Evolutionary conservation across 2,888 invertebrate genomes (phyloP), one percentile per base, ranked within the genome.

Genomic region (Lottia scabra): DNA sequence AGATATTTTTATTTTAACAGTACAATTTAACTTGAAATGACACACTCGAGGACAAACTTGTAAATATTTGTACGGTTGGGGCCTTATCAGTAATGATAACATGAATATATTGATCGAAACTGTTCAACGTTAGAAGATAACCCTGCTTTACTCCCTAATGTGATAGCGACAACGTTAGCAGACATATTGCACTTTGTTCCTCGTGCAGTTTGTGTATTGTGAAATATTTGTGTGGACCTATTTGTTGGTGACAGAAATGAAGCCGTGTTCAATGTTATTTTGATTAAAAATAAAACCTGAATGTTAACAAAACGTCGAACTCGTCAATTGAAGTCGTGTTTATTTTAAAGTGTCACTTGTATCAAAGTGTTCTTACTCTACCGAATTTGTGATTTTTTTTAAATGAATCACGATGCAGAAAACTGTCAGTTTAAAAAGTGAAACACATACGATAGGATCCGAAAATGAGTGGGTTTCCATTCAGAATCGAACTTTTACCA

Each of bases 401-500:
- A 38, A 38, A 38, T 38, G 5, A 8, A 38, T 6, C 38, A 38
- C 2, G 19, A 56, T 56, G 56, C 19, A 23, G 19, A 56, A 13
- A 4, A 56, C 12, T 56, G 19, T 19, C 19, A 56, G 56, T 23
- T 23, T 56, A 12, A 56, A 56, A 19, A 23, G 56, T 56, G 56
- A 56, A 56, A 56, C 19, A 12, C 56, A 56, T 15, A 13, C 23
- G 19, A 56, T 56, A 15, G 26, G 66, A 43, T 43, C 63, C 0
- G 75, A 82, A 43, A 81, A 81, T 65, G 78, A 82, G 64, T 98
- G 98, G 98, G 95, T 97, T 8, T 74, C 73, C 10, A 87, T 88
- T 30, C 88, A 88, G 75, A 78, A 96, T 66, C 88, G 87, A 90
- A 98, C 98, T 56, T 98, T 98, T 84, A 93, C 95, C 82, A 98